A percentile compares a stretch with the other conserved stretches of the same genome.
These are phyloP conservation scores for Cantharis rustica DNA, from an alignment of 2,888 invertebrate species.

Conservation along the genomic window DNA sequence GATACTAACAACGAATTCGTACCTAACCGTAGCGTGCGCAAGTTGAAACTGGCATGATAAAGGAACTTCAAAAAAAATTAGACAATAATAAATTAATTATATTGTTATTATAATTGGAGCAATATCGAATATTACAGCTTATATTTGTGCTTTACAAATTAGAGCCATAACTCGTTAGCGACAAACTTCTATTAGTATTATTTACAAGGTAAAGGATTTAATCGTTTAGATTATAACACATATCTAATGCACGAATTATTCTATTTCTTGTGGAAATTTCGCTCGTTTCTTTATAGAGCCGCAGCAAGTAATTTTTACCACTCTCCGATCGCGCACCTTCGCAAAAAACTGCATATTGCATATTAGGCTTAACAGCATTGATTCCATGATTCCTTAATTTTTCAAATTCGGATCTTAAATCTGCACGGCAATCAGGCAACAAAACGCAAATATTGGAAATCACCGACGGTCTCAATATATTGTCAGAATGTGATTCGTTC, in stretches of 20 bases:
- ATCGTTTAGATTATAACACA: not conserved
- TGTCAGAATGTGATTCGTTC: not conserved
- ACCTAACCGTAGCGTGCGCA: slow-evolving; percentile 8
- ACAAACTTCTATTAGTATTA: not conserved
- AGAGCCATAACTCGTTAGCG: not conserved
- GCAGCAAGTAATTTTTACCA: not conserved
- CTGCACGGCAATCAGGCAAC: not conserved
- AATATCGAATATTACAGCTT: not conserved
- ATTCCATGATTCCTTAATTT: not conserved
- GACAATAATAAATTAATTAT: not conserved
- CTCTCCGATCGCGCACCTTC: not conserved
- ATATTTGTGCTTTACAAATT: not conserved
- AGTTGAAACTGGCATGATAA: slow-evolving; percentile 6
- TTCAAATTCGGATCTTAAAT: not conserved
- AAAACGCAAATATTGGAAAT: not conserved
- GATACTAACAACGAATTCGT: slow-evolving; percentile 10
- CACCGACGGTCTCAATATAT: not conserved
- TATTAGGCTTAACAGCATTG: not conserved
- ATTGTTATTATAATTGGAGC: not conserved
- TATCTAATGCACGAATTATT: not conserved
- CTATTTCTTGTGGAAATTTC: not conserved
- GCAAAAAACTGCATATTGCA: not conserved
- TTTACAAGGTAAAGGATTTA: no score
- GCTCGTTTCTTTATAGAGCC: not conserved
- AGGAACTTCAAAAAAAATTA: not conserved